Evolutionary conservation across 2,888 invertebrate genomes (phyloP), one percentile per base, ranked within the genome.

Genomic region (Conus canariensis): DNA sequence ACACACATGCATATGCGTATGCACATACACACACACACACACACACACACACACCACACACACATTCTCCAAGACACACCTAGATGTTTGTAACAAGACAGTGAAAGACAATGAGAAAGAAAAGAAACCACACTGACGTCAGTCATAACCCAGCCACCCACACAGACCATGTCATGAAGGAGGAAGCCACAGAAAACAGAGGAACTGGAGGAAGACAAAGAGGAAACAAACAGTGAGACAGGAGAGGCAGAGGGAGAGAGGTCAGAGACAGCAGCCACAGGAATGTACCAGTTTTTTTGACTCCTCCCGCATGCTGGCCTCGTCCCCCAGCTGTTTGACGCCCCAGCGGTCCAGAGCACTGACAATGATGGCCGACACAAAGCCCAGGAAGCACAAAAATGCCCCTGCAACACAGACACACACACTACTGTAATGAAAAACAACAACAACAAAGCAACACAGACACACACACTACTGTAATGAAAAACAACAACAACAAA

Each of bases 371-470:
- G 96, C 96, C n/a, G 96, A 95, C 1, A 96, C 59, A 92, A 96
- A 96, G 8, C 96, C 96, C 25, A 96, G 90, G n/a, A 94, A 95
- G 94, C 96, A 96, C 87, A 96, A 92, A 91, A 95, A 94, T 3
- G 96, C 96, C 90, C 96, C 96, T 96, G 92, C 0, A 91, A 91
- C 88, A 56, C 45, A 74, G 9, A 74, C 22, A 74, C n/a, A 74
- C 30, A 30, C 30, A 30, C 30, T 1, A 30, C 30, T 30, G 30
- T 30, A 30, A 30, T n/a, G n/a, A 0, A 74, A 9, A 74, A n/a
- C 3, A 9, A 74, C n/a, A 74, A n/a, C n/a, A 74, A 74, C n/a
- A n/a, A n/a, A 10, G 30, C 0, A 70, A 4, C 22, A 70, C 70
- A 70, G 16, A 14, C 22, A 70, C 70, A 70, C 70, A 70, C 22